Base-by-base conservation (phyloP, 2,113 vertebrate genomes). In the Hippocampus barbouri region DNA sequence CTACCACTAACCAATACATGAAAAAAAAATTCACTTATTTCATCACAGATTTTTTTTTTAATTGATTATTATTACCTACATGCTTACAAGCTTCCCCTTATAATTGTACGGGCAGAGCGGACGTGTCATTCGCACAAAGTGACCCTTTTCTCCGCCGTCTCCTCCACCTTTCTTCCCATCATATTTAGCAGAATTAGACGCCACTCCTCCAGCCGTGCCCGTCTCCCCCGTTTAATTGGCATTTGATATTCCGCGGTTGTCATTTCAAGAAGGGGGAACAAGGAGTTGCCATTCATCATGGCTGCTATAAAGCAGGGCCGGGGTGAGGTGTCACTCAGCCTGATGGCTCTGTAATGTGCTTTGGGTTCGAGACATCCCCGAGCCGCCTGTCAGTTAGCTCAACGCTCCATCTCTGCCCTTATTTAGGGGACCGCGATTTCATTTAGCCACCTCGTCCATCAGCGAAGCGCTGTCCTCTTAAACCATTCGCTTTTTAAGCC, bases 231-330 rank as follows among this genome's bases (percentile, higher is more conserved):
- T 89, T 83, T 91, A 91, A 90, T 87, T 89, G 89, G 77, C 81
- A 56, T 88, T 87, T 91, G 87, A 91, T 92, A 91, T 91, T 90
- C 86, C 77, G 84, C 23, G 77, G 76, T 83, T 89, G 87, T 91
- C 90, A 89, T 90, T 88, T 83, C 80, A 47, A 67, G 75, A 79
- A 38, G 81, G 79, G 76, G 79, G 82, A 87, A 88, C 80, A 87
- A 83, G 83, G 80, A 82, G 85, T 78, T 85, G 84, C 81, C 82
- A 83, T 90, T 86, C 80, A 85, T 74, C 11, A 60, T n/a, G 64
- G 77, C 74, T 76, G 75, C 73, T 76, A 79, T 75, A 81, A 82
- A 81, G 61, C 76, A 45, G 71, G 70, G 74, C 41, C 68, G 59
- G 34, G 69, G 23, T 56, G 47, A 27, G 21, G 61, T 78, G 87